Evolutionary conservation across 1,140 invertebrate genomes (phyloP).

Genomic region (Macrobrachium rosenbergii): DNA sequence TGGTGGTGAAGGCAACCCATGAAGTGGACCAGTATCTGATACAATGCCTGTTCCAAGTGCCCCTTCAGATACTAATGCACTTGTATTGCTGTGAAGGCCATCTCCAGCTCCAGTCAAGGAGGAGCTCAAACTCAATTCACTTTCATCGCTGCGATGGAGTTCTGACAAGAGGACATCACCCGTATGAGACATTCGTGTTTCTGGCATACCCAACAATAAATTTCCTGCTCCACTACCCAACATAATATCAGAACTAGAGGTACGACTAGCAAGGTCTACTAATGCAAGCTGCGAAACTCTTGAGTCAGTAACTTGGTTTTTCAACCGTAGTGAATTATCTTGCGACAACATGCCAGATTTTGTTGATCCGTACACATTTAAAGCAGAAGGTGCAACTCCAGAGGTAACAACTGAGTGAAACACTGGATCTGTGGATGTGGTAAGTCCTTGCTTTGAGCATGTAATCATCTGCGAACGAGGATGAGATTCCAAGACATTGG

Average conservation of each 20-base stretch:
- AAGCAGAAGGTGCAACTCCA: conserved; percentile 26
- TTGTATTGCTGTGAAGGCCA: conserved; percentile 46
- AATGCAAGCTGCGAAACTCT: conserved; percentile 37
- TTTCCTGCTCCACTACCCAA: conserved; percentile 15
- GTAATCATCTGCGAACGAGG: conserved; percentile 18
- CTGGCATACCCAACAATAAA: conserved; percentile 33
- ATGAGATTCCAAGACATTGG: conserved; percentile 12
- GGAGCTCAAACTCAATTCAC: conserved; percentile 50
- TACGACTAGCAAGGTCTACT: conserved; percentile 39
- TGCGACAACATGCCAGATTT: background rate
- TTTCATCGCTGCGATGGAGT: conserved; percentile 56
- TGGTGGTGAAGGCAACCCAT: conserved; percentile 38
- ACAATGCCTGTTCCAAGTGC: conserved; percentile 44
- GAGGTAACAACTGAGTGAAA: conserved; percentile 53
- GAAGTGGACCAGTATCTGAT: conserved; percentile 47
- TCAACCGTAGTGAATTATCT: conserved; percentile 13
- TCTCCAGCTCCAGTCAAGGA: conserved; percentile 30
- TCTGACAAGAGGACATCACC: conserved; percentile 55
- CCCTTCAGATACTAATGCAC: conserved; percentile 33
- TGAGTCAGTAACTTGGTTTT: conserved; percentile 9
- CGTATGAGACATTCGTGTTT: conserved; percentile 35
- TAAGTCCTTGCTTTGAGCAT: conserved; percentile 39
- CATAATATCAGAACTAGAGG: conserved; percentile 25
- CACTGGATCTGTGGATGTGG: conserved; percentile 52
- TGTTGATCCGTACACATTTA: conserved; percentile 7